phyloP scores from a whole-genome alignment of 2,888 invertebrate genomes.

The Scaptomyza tumidula region DNA sequence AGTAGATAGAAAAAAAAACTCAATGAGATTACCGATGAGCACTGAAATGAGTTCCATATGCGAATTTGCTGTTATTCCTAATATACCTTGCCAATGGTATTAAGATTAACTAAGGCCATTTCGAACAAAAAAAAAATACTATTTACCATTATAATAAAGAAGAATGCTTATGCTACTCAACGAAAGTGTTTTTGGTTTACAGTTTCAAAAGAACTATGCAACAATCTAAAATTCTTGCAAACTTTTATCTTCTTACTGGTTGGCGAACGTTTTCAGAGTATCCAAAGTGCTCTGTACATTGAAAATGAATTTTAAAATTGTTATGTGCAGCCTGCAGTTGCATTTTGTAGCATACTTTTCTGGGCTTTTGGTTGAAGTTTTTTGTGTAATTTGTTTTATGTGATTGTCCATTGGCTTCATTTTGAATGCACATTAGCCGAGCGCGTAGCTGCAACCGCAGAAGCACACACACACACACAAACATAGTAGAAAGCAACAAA shows the following conservation, averaged over 20 bases:
- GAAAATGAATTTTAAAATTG: conserved; percentile 4
- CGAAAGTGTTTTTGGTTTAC: too few relatives aligned
- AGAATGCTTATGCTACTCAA: neutral
- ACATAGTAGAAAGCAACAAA: conserved; percentile 64
- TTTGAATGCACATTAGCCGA: conserved; percentile 72
- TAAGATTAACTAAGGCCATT: neutral
- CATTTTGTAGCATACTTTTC: conserved; percentile 73
- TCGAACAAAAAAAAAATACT: neutral
- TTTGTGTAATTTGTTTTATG: conserved; percentile 77
- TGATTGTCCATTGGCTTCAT: conserved; percentile 77
- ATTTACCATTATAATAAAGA: neutral
- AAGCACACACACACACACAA: conserved; percentile 10
- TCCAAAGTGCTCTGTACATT: neutral
- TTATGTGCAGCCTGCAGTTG: conserved; percentile 56
- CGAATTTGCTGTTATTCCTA: neutral
- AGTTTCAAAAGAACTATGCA: neutral
- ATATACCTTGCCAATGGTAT: neutral
- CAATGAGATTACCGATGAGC: neutral
- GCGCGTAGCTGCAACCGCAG: conserved; percentile 61
- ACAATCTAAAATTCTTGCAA: neutral
- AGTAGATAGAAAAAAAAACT: neutral
- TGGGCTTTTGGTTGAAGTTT: conserved; percentile 71
- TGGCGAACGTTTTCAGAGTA: conserved; percentile 8
- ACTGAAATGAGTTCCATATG: neutral
- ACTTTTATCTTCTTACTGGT: too few relatives aligned